Evolutionary conservation across 2,113 vertebrate genomes (phyloP).

Genomic region (Corythoichthys haematopterus): DNA sequence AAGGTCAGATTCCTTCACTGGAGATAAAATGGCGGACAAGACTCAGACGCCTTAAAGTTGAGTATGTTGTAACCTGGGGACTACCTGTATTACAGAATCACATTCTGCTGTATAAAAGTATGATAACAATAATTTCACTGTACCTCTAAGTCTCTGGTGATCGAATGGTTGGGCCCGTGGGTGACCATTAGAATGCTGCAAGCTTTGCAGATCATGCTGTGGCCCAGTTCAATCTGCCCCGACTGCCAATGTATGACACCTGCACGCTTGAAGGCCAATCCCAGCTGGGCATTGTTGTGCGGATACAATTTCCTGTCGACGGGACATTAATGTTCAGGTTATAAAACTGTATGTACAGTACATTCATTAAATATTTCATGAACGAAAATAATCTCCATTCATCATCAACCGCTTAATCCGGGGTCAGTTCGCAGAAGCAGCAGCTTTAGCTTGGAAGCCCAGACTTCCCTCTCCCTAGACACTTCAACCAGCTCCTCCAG

Average conservation of each 20-base stretch:
- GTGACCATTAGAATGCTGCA: slow-evolving; percentile 87
- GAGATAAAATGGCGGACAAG: too few relatives aligned
- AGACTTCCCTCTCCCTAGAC: too few relatives aligned
- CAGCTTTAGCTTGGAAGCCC: too few relatives aligned
- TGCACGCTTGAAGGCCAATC: slow-evolving; percentile 86
- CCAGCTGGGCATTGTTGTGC: slow-evolving; percentile 85
- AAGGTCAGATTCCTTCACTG: too few relatives aligned
- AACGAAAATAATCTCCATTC: not conserved
- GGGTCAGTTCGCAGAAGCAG: too few relatives aligned
- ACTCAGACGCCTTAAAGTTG: too few relatives aligned
- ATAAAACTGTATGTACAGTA: not conserved
- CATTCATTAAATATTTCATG: not conserved
- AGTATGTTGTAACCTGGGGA: too few relatives aligned
- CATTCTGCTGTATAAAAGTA: not conserved
- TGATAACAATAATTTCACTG: rapidly evolving
- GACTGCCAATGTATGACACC: slow-evolving; percentile 94
- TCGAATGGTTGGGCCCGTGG: slow-evolving; percentile 86
- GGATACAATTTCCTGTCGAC: slow-evolving; percentile 85
- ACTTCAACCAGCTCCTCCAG: too few relatives aligned
- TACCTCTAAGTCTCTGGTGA: slow-evolving; percentile 93
- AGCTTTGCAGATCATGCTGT: slow-evolving; percentile 88
- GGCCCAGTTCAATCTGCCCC: slow-evolving; percentile 83
- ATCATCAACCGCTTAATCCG: too few relatives aligned
- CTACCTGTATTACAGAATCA: not conserved
- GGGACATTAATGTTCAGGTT: not conserved